Percentiles rank a stretch among this genome's conserved stretches.
These are phyloP conservation scores for Eclectus roratus DNA, from an alignment of 2,113 vertebrate genomes.

Conservation along the genomic window DNA sequence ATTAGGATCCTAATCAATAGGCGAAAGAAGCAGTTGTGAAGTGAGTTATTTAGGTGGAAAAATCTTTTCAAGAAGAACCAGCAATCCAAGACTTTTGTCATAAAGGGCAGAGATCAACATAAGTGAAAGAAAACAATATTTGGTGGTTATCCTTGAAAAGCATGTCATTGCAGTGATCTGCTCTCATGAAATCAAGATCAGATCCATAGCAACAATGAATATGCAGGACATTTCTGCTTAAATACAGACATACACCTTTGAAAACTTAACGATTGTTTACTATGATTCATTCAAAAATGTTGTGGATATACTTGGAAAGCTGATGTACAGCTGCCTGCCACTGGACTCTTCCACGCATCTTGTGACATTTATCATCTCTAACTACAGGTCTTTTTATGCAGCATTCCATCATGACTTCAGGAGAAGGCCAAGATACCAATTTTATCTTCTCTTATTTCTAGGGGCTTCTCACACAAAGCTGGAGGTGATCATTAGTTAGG, in stretches of 20 bases:
- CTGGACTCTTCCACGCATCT: not conserved
- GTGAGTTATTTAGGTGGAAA: not conserved
- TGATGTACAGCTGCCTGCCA: not conserved
- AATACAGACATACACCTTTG: not conserved
- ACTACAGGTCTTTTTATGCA: not conserved
- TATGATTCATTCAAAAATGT: not conserved
- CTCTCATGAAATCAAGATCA: not conserved
- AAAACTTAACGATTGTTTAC: not conserved
- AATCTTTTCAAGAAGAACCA: not conserved
- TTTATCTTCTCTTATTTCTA: not conserved
- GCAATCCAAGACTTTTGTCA: not conserved
- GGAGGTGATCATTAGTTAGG: not conserved
- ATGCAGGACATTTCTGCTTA: not conserved
- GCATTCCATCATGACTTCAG: not conserved
- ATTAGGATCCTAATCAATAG: not conserved
- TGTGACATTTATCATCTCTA: not conserved
- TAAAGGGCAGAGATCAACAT: not conserved
- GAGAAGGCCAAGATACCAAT: not conserved
- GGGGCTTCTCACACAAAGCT: not conserved
- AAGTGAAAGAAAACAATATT: not conserved
- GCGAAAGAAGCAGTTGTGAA: not conserved
- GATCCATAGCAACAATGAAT: not conserved
- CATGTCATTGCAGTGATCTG: not conserved
- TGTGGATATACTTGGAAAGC: not conserved
- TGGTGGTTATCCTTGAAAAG: not conserved